phyloP scores from a whole-genome alignment of 1,140 invertebrate genomes.

The Apis florea region DNA sequence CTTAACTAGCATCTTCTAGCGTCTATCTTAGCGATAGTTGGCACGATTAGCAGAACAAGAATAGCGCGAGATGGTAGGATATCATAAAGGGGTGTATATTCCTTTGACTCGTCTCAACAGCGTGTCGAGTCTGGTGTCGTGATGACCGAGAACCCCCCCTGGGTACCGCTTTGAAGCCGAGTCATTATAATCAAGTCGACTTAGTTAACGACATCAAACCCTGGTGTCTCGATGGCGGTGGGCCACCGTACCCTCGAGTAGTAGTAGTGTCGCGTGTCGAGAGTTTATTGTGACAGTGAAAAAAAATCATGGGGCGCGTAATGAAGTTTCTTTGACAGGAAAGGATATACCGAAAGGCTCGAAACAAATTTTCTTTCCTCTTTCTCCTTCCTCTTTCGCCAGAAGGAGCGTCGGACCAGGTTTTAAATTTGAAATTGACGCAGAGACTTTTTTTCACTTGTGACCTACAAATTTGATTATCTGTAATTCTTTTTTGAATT shows the following conservation, averaged over 20 bases:
- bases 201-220: conserved; percentile 68
- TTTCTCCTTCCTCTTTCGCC: accelerated
- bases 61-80: not conserved
- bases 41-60: conserved; percentile 9
- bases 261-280: not conserved
- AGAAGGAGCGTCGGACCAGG: accelerated
- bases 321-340: not conserved
- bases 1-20: conserved; percentile 25
- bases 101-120: conserved; percentile 57
- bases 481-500: too few species aligned
- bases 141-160: conserved; percentile 38
- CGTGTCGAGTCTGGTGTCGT: conserved; percentile 31
- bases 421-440: not conserved
- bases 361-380: not conserved
- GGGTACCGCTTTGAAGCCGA: conserved; percentile 62
- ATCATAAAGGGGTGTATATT: conserved; percentile 9
- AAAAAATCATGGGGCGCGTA: not conserved
- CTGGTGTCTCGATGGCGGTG: conserved; percentile 38
- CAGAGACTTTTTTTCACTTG: not conserved
- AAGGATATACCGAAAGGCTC: too few species aligned
- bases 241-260: not conserved
- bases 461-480: too few species aligned
- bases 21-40: not conserved
- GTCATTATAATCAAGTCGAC: conserved; percentile 72
- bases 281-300: not conserved